Base-by-base conservation (phyloP, 1,140 invertebrate genomes). In the Pseudobourletiella spinata region DNA sequence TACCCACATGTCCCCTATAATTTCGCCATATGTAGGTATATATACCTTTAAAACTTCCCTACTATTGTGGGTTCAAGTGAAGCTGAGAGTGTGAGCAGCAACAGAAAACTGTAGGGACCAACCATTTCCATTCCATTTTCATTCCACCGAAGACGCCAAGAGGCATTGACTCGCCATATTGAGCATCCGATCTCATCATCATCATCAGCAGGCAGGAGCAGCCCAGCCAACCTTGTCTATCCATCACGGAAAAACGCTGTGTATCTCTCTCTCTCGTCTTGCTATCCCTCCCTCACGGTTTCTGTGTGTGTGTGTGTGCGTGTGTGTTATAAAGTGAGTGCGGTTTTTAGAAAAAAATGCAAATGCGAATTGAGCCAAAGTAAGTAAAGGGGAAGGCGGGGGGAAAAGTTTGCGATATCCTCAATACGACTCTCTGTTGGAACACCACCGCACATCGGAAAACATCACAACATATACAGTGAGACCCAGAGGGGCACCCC, bases 101-200 rank as follows among this genome's bases (percentile, higher is more conserved):
- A 30, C 44, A 51, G 58, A 60, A 60, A 50, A 60, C 30, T 25
- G 16, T 52, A 51, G 22, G 52, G 52, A 24, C 51, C 51, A 56
- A 55, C 25, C 39, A 43, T 26, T 35, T 8, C 58, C 32, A 52
- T 52, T 39, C 29, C 58, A 60, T 60, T 60, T 48, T 50, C 48
- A 51, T 56, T 42, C 55, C 52, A 59, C 46, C 59, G 61, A 61
- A 63, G 65, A 67, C 61, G 65, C 61, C 61, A 67, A 63, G 44
- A 57, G 60, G 48, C 61, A 63, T 63, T 66, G 61, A 63, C 65
- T 67, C 65, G 61, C 65, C 65, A 67, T 67, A 63, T 63, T 63
- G 61, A 67, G 59, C 59, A 55, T 61, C 58, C 58, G 46, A 60
- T 60, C 58, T 60, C 59, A 54, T 51, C 59, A 50, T 61, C 59